Conservation (phyloP, 2,888 invertebrate species). For the Aplocera efformata region DNA sequence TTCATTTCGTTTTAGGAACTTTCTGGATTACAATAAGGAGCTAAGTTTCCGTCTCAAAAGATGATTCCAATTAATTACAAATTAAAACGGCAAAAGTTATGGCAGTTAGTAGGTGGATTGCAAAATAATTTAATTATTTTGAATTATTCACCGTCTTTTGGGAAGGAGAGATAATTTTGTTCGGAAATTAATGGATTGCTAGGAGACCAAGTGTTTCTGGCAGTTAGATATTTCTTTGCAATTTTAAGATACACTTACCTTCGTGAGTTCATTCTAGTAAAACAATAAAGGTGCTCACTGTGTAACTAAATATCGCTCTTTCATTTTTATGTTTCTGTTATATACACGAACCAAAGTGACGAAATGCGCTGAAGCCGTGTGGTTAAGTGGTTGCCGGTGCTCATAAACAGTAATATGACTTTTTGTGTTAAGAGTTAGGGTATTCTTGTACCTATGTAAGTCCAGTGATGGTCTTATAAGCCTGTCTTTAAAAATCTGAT, state of each 20-base stretch:
- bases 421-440: no score
- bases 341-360: no score
- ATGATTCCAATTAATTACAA: constrained; percentile 19
- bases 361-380: no score
- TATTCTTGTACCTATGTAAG: no score
- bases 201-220: constrained; percentile 9
- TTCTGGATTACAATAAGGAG: not conserved
- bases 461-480: no score
- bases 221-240: not conserved
- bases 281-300: no score
- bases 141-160: constrained; percentile 13
- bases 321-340: no score
- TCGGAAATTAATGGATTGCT: constrained; percentile 10
- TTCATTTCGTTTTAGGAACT: not conserved
- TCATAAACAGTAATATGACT: no score
- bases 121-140: constrained; percentile 19
- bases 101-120: constrained; percentile 12
- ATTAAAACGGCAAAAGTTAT: constrained; percentile 15
- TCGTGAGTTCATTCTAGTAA: not conserved
- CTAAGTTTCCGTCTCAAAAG: constrained; percentile 4
- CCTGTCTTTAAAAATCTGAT: no score
- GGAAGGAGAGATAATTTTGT: constrained; percentile 14
- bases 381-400: no score
- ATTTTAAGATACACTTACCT: not conserved
- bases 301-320: no score